Percentiles rank a stretch among this genome's conserved stretches.
Evolutionary conservation across 2,888 invertebrate species (phyloP).

Genomic region (Meandrusa payeni): DNA sequence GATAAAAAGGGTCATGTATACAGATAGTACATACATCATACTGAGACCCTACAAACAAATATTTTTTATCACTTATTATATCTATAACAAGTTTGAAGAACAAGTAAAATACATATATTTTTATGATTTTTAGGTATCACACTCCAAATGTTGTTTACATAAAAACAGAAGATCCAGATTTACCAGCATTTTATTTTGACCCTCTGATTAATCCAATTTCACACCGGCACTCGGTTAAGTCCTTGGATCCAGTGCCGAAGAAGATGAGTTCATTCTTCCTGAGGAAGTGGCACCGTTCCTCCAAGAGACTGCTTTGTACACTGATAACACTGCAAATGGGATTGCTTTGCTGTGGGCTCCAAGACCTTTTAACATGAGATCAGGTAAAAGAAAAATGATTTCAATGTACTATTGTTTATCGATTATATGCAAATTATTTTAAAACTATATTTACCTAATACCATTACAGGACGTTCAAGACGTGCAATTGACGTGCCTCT

Average conservation of each 20-base stretch:
- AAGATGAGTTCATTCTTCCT: slow-evolving; percentile 95
- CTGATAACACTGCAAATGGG: slow-evolving; percentile 99
- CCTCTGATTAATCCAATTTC: slow-evolving; percentile 99
- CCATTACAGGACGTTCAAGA: slow-evolving; percentile 88
- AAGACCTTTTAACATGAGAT: slow-evolving; percentile 97
- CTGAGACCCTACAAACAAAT: too few species aligned
- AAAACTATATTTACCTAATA: too few species aligned
- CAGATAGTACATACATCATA: too few species aligned
- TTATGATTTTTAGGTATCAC: slow-evolving; percentile 90
- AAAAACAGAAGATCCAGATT: slow-evolving; percentile 99
- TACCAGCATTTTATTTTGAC: slow-evolving; percentile 99
- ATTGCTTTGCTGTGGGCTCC: slow-evolving; percentile 98
- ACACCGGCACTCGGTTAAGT: slow-evolving; percentile 93
- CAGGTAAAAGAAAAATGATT: slow-evolving; percentile 84
- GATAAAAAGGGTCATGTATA: too few species aligned
- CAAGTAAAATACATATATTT: too few species aligned
- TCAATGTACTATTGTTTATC: too few species aligned
- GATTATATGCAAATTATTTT: too few species aligned
- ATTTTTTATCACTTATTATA: too few species aligned
- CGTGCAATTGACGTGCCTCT: slow-evolving; percentile 98
- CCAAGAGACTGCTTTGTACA: slow-evolving; percentile 96
- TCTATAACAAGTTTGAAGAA: too few species aligned
- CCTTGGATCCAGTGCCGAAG: slow-evolving; percentile 94
- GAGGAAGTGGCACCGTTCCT: slow-evolving; percentile 95
- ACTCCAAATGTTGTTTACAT: slow-evolving; percentile 99